phyloP scores from a whole-genome alignment of 2,888 invertebrate species.

The Trissonchulus latispiculum region DNA sequence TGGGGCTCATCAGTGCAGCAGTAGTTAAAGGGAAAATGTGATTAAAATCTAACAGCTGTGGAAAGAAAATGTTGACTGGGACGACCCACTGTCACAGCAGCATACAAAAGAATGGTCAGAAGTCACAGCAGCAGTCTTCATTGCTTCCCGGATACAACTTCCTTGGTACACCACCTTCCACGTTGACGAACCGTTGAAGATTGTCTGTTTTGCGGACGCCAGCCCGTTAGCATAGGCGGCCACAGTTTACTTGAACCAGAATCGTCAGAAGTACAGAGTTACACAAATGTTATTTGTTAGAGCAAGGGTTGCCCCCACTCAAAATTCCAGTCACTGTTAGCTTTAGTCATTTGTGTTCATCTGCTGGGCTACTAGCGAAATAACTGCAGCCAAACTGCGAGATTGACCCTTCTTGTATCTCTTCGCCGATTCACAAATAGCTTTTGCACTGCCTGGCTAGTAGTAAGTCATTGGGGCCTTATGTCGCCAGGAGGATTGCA shows the following conservation, averaged over 20 bases:
- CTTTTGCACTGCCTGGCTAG: background rate
- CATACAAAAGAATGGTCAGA: too few species aligned
- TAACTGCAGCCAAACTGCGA: background rate
- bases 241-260: too few species aligned
- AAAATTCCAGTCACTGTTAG: background rate
- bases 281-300: background rate
- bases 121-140: too few species aligned
- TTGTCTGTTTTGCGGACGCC: background rate
- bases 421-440: background rate
- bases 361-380: background rate
- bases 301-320: constrained; percentile 1
- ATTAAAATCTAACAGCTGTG: constrained; percentile 9
- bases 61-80: constrained; percentile 7
- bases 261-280: too few species aligned
- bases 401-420: background rate
- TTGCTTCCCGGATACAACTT: too few species aligned
- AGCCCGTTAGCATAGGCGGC: too few species aligned
- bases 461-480: too few species aligned
- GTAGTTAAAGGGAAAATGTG: constrained; percentile 4
- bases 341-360: background rate
- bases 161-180: too few species aligned
- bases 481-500: too few species aligned
- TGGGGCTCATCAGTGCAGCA: too few species aligned
- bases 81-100: too few species aligned
- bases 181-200: too few species aligned